Percentiles rank a stretch among this genome's conserved stretches.
Conservation (phyloP, 2,888 invertebrate species). For the Argynnis bischoffii region DNA sequence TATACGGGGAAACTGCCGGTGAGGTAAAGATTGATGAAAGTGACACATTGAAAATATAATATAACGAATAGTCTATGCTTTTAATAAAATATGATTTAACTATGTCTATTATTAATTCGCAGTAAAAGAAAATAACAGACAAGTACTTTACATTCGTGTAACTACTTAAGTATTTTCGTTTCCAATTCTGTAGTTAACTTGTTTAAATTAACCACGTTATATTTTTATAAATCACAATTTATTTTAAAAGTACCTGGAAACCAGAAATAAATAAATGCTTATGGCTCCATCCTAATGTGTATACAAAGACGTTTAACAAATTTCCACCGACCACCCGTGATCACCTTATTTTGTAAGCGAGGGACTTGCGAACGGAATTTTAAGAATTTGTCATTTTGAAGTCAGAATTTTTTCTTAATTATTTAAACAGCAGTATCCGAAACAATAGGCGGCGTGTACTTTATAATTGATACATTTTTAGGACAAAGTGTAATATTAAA, state of each 20-base stretch:
- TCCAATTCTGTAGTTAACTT: no score
- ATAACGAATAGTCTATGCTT: no score
- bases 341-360: constrained; percentile 39
- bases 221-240: not conserved
- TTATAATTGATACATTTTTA: no score
- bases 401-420: constrained; percentile 38
- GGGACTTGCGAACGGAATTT: constrained; percentile 35
- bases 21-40: no score
- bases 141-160: no score
- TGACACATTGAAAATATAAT: no score
- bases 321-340: constrained; percentile 39
- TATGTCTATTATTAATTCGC: no score
- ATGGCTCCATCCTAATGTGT: constrained; percentile 7
- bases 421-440: constrained; percentile 29
- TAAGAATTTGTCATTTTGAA: constrained; percentile 38
- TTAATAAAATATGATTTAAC: no score
- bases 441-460: constrained; percentile 9
- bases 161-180: no score
- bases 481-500: no score
- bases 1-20: constrained; percentile 11
- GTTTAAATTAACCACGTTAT: no score
- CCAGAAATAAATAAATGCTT: constrained; percentile 10
- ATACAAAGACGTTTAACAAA: constrained; percentile 35
- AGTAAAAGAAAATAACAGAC: no score
- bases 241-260: not conserved